Evolutionary conservation across 64 coral and sea anemone species (phyloP).

Genomic region (Cladopsammia gracilis): DNA sequence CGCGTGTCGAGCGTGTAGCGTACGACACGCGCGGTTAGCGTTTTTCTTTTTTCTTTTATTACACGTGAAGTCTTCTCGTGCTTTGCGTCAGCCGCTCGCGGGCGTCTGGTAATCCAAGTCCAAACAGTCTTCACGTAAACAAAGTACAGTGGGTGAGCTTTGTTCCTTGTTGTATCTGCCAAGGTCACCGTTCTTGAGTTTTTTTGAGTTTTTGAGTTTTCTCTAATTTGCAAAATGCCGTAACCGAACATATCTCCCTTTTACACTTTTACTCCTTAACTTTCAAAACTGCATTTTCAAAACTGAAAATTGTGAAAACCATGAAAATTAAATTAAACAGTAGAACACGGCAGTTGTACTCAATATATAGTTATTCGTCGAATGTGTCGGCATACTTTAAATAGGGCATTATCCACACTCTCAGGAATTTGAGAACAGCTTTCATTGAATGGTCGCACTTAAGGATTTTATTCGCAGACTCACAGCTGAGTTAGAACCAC

Average conservation of each 20-base stretch:
- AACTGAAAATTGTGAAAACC: too few relatives aligned
- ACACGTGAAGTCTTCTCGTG: not conserved
- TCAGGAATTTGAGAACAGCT: too few relatives aligned
- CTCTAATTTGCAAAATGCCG: not conserved
- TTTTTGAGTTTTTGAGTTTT: not conserved
- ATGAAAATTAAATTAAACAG: too few relatives aligned
- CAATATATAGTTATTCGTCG: too few relatives aligned
- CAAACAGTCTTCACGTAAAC: not conserved
- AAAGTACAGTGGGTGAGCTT: not conserved
- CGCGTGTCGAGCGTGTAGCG: not conserved
- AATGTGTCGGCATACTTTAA: too few relatives aligned
- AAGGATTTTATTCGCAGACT: too few relatives aligned
- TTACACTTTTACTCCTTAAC: too few relatives aligned
- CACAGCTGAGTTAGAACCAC: too few relatives aligned
- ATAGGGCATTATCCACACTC: too few relatives aligned
- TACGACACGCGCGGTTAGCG: not conserved
- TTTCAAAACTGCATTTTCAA: too few relatives aligned
- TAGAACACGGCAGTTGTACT: too few relatives aligned
- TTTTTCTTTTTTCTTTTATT: not conserved
- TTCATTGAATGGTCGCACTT: too few relatives aligned
- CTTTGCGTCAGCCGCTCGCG: not conserved
- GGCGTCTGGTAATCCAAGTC: not conserved
- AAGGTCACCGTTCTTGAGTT: not conserved
- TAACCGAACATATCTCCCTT: not conserved
- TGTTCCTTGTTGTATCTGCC: not conserved